These are phyloP conservation scores for Drosophila mercatorum DNA, from an alignment of 2,888 invertebrate species.

Conservation along the genomic window DNA sequence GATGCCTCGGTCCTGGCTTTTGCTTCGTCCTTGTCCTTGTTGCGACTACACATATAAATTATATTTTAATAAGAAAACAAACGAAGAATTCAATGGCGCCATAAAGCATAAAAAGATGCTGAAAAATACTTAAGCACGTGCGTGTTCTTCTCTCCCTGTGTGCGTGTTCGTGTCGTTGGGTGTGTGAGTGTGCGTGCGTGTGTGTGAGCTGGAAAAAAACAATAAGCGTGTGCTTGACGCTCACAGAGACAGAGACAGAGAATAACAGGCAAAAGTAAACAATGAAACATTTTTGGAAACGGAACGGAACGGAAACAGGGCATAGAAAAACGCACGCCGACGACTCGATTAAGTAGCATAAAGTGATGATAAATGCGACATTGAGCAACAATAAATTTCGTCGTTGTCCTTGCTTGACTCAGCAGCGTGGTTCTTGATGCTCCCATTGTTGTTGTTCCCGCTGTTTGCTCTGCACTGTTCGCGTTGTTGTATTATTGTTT, in stretches of 20 bases:
- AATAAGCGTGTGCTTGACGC: slow-evolving; percentile 61
- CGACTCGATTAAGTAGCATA: slow-evolving; percentile 81
- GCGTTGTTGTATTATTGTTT: slow-evolving; percentile 45
- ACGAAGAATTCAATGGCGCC: slow-evolving; percentile 80
- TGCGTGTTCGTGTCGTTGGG: slow-evolving; percentile 10
- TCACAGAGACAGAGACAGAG: slow-evolving; percentile 17
- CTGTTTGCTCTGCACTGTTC: slow-evolving; percentile 31
- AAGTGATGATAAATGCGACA: slow-evolving; percentile 81
- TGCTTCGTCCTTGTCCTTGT: slow-evolving; percentile 50
- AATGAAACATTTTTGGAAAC: slow-evolving; percentile 65
- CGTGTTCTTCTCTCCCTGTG: slow-evolving; percentile 22
- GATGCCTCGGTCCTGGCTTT: slow-evolving; percentile 47
- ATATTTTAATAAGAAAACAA: slow-evolving; percentile 81
- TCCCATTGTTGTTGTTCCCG: slow-evolving; percentile 23
- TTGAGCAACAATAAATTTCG: slow-evolving; percentile 80
- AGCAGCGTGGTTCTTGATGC: slow-evolving; percentile 10
- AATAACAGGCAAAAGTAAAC: slow-evolving; percentile 63
- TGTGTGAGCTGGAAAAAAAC: slow-evolving; percentile 65
- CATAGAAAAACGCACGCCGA: slow-evolving; percentile 51
- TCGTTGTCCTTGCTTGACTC: slow-evolving; percentile 58
- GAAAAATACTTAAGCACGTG: slow-evolving; percentile 74
- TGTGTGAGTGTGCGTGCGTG: slow-evolving; percentile 26
- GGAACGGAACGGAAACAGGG: slow-evolving; percentile 43
- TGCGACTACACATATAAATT: slow-evolving; percentile 70
- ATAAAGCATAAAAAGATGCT: slow-evolving; percentile 77